Evolutionary conservation across 2,888 invertebrate genomes (phyloP).

Genomic region (Ophonus ardosiacus): DNA sequence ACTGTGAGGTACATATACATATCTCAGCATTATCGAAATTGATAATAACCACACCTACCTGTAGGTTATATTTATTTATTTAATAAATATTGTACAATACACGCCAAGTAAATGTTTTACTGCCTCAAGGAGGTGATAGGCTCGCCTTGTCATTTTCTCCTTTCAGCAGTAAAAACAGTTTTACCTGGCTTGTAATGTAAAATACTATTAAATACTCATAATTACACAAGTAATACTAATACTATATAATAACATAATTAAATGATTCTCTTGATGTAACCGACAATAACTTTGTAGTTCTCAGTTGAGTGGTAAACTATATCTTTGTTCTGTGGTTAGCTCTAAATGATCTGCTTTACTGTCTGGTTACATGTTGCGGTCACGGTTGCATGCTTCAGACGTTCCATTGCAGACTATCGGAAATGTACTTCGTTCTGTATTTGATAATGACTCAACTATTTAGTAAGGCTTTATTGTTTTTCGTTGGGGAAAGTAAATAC

Average conservation of each 20-base stretch:
- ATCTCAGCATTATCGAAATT: too few relatives aligned
- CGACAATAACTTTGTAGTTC: conserved; percentile 19
- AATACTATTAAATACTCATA: too few relatives aligned
- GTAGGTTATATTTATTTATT: too few relatives aligned
- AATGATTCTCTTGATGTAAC: conserved; percentile 14
- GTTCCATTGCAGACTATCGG: conserved; percentile 7
- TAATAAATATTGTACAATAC: too few relatives aligned
- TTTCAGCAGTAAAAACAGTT: too few relatives aligned
- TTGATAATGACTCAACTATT: conserved; percentile 23
- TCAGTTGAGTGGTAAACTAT: conserved; percentile 3
- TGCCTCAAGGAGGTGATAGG: too few relatives aligned
- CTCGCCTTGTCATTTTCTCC: too few relatives aligned
- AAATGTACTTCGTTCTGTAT: conserved; percentile 23
- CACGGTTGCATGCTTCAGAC: conserved; percentile 33
- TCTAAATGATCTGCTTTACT: not conserved
- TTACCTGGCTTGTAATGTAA: too few relatives aligned
- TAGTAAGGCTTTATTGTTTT: conserved; percentile 23
- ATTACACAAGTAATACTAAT: too few relatives aligned
- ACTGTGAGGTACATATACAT: too few relatives aligned
- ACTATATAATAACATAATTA: not conserved
- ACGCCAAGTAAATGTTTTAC: too few relatives aligned
- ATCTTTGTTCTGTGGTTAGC: conserved; percentile 27
- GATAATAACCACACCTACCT: too few relatives aligned
- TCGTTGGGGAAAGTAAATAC: not conserved
- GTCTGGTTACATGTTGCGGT: conserved; percentile 22